A percentile compares a stretch with the other conserved stretches of the same genome.
Conservation (phyloP, 2,113 vertebrate species). For the Tilapia sparmanii region DNA sequence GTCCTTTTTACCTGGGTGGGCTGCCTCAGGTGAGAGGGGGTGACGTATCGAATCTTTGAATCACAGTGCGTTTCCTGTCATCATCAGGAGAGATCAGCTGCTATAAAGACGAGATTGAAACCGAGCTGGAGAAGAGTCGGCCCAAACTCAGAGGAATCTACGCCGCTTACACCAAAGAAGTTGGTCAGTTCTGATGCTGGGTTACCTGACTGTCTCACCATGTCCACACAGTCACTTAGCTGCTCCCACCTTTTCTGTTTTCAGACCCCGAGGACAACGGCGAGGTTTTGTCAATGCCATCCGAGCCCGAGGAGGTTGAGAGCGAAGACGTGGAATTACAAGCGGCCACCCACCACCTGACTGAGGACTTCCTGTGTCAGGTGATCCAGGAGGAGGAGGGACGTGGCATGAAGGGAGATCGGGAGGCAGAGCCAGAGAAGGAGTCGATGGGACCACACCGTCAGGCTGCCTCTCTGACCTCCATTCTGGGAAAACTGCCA, state of each 20-base stretch:
- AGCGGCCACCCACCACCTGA: slow-evolving; percentile 83
- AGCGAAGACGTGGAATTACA: slow-evolving; percentile 82
- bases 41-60: background rate
- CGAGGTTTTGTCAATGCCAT: slow-evolving; percentile 58
- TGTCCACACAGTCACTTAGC: background rate
- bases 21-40: background rate
- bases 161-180: slow-evolving; percentile 78
- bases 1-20: background rate
- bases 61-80: background rate
- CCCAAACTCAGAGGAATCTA: slow-evolving; percentile 88
- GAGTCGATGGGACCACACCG: background rate
- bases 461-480: slow-evolving; percentile 66
- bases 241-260: background rate
- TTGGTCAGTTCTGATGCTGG: background rate
- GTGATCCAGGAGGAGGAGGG: slow-evolving; percentile 67
- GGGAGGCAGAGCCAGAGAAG: background rate
- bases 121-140: slow-evolving; percentile 86
- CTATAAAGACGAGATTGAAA: slow-evolving; percentile 93
- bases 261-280: slow-evolving; percentile 71
- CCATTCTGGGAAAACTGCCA: slow-evolving; percentile 82
- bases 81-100: slow-evolving; percentile 86
- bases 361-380: slow-evolving; percentile 84
- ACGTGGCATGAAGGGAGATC: background rate
- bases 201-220: background rate
- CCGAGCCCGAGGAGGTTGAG: slow-evolving; percentile 72